A percentile compares a stretch with the other conserved stretches of the same genome.
Conservation (phyloP, 2,888 invertebrate genomes). For the Rutpela maculata region DNA sequence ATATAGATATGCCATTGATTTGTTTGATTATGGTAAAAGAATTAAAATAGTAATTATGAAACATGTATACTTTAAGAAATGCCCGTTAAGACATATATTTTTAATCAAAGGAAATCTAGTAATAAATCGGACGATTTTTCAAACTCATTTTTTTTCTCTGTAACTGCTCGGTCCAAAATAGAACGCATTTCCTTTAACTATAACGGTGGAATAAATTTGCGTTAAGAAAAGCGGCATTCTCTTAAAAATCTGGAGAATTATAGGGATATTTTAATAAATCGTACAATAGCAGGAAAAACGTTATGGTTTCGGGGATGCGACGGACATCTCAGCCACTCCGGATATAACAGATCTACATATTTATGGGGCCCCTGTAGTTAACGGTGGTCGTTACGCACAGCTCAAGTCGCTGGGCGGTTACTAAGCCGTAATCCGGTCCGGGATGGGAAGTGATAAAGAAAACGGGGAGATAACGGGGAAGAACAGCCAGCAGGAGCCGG, state of each 20-base stretch:
- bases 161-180: not conserved
- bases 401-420: conserved; percentile 44
- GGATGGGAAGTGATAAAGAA: conserved; percentile 41
- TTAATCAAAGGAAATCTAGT: no score
- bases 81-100: no score
- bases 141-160: no score
- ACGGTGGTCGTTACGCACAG: conserved; percentile 45
- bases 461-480: conserved; percentile 56
- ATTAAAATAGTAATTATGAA: no score
- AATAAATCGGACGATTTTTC: no score
- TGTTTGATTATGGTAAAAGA: no score
- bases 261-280: conserved; percentile 34
- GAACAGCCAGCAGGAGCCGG: conserved; percentile 49
- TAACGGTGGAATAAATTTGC: not conserved
- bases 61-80: no score
- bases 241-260: conserved; percentile 20
- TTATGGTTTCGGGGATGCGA: conserved; percentile 25
- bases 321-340: conserved; percentile 30
- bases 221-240: not conserved
- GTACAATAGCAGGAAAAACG: conserved; percentile 24
- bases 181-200: not conserved
- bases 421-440: conserved; percentile 43
- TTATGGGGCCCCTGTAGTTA: conserved; percentile 45
- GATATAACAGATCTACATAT: conserved; percentile 46
- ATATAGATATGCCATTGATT: no score